These are phyloP conservation scores for Pachypanchax playfairii DNA, from an alignment of 2,113 vertebrate species.

Conservation along the genomic window DNA sequence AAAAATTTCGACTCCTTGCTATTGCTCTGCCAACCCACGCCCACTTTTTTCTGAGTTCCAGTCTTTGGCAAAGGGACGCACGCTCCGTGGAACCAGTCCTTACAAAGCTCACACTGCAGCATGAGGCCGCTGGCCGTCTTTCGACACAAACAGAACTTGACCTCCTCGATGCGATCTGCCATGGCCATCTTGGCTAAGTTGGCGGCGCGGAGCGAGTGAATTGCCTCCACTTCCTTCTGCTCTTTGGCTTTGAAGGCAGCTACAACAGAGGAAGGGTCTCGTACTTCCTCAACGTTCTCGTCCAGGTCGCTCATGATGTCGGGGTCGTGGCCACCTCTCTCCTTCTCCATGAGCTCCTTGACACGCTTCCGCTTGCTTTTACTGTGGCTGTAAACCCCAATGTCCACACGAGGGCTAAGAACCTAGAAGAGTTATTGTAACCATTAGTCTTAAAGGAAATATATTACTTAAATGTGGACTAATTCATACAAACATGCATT, in stretches of 20 bases:
- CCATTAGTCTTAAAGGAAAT: too few relatives aligned
- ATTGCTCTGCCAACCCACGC: slow-evolving; percentile 89
- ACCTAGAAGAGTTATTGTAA: slow-evolving; percentile 78
- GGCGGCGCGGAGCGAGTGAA: slow-evolving; percentile 91
- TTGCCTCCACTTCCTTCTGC: slow-evolving; percentile 93
- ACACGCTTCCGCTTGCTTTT: slow-evolving; percentile 92
- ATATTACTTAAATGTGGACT: too few relatives aligned
- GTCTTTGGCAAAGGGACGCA: slow-evolving; percentile 94
- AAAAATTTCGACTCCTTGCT: slow-evolving; percentile 96
- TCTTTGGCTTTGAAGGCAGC: slow-evolving; percentile 94
- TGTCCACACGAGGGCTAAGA: slow-evolving; percentile 92
- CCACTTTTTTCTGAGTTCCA: slow-evolving; percentile 89
- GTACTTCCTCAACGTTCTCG: slow-evolving; percentile 86
- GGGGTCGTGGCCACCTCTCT: slow-evolving; percentile 89
- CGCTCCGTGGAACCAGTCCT: slow-evolving; percentile 97
- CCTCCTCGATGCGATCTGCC: slow-evolving; percentile 96
- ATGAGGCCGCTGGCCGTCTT: slow-evolving; percentile 95
- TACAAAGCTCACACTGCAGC: slow-evolving; percentile 97
- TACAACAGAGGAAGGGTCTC: slow-evolving; percentile 90
- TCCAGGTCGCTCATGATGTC: slow-evolving; percentile 92
- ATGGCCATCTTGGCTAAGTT: slow-evolving; percentile 97
- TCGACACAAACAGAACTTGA: slow-evolving; percentile 95
- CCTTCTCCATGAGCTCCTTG: slow-evolving; percentile 94
- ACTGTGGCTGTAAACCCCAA: slow-evolving; percentile 95
- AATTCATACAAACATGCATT: too few relatives aligned